Conservation (phyloP, 2,113 vertebrate genomes). For the Tachuris rubrigastra region DNA sequence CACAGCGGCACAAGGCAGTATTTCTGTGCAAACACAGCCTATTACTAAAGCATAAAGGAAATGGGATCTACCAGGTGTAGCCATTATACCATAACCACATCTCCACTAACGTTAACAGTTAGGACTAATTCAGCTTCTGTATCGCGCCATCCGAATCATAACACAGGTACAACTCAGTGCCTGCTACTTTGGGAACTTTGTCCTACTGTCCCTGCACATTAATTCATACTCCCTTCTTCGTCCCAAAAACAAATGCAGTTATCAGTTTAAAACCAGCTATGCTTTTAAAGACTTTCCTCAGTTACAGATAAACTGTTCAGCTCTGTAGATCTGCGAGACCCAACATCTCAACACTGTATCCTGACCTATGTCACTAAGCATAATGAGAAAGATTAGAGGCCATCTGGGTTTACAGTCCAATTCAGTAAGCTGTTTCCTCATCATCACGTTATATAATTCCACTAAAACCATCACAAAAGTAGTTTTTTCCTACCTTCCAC, state of each 20-base stretch:
- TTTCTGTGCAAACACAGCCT: background rate
- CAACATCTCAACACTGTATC: background rate
- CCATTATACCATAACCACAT: background rate
- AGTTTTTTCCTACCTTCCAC: background rate
- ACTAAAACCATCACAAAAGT: background rate
- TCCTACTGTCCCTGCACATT: background rate
- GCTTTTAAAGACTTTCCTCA: background rate
- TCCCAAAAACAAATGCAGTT: background rate
- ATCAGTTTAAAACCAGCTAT: background rate
- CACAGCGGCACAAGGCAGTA: background rate
- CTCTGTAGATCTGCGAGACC: background rate
- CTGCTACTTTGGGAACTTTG: background rate
- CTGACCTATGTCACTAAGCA: background rate
- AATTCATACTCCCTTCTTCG: background rate
- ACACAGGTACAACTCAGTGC: accelerated
- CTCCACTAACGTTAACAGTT: accelerated
- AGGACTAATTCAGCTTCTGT: background rate
- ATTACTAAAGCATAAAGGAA: background rate
- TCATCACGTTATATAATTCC: constrained; percentile 23
- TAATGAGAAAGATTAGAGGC: constrained; percentile 21
- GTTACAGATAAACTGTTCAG: background rate
- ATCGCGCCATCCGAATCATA: background rate
- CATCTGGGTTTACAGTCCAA: constrained; percentile 37
- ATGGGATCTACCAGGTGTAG: background rate
- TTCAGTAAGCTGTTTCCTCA: background rate